These are phyloP conservation scores for Oreochromis niloticus DNA, from an alignment of 2,113 vertebrate species.

Conservation along the genomic window DNA sequence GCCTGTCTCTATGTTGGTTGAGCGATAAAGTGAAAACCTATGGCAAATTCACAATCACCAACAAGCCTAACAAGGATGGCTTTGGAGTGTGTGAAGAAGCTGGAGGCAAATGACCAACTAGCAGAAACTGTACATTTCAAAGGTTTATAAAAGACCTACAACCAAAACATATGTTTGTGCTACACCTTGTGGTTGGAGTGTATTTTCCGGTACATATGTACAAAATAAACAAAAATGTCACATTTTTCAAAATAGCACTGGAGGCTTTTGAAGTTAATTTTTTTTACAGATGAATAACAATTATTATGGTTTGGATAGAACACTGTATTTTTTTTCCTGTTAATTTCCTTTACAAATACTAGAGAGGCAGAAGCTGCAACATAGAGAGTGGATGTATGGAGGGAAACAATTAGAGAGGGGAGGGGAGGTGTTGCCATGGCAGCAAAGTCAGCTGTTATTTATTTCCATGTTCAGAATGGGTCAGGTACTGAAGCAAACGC, in stretches of 20 bases:
- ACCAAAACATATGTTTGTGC: neutral
- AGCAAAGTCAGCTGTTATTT: slow-evolving; percentile 25
- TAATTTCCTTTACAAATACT: neutral
- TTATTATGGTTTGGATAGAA: neutral
- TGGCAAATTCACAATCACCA: neutral
- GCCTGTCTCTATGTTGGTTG: no score
- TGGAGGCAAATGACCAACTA: neutral
- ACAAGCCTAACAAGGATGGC: neutral
- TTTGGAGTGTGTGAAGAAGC: neutral
- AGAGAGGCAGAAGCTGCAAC: neutral
- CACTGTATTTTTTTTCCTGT: neutral
- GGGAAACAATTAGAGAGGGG: neutral
- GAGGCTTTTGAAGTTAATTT: no score
- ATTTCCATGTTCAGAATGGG: slow-evolving; percentile 2
- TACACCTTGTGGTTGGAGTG: no score
- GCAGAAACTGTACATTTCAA: neutral
- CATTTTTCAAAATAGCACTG: no score
- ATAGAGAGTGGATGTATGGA: neutral
- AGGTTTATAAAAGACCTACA: neutral
- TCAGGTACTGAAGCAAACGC: neutral
- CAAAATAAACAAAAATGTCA: no score
- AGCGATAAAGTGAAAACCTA: neutral
- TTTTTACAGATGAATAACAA: neutral
- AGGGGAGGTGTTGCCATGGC: slow-evolving; percentile 23
- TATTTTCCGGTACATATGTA: no score